Conservation (phyloP, 2,113 vertebrate genomes). For the Gobio gobio region DNA sequence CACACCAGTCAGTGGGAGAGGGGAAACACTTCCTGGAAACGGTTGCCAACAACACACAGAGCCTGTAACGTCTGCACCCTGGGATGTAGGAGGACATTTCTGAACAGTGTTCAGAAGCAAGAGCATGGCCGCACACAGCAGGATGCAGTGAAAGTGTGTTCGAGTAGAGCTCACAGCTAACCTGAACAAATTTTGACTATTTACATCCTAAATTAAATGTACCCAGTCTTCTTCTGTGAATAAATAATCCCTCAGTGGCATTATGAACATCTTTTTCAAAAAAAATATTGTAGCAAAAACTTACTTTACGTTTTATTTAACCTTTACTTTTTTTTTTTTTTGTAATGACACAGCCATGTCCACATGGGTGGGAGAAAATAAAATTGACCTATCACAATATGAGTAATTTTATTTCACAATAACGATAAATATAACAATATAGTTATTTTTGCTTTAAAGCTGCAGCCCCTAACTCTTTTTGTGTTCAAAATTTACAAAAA, state of each 20-base stretch:
- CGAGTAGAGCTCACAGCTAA: background rate
- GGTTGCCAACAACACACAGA: constrained; percentile 76
- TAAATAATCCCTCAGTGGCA: background rate
- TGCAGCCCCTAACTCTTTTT: no score
- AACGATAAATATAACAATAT: no score
- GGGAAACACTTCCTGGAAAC: constrained; percentile 83
- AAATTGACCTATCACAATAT: background rate
- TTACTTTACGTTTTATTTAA: background rate
- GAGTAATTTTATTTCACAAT: no score
- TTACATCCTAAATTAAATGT: background rate
- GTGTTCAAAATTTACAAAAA: no score
- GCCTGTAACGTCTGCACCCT: constrained; percentile 54
- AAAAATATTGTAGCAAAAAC: background rate
- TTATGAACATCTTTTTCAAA: no score
- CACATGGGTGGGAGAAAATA: no score
- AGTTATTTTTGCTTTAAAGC: no score
- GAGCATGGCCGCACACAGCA: constrained; percentile 1
- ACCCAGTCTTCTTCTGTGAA: background rate
- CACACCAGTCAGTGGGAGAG: constrained; percentile 60
- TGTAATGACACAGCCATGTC: background rate
- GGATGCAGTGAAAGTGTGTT: background rate
- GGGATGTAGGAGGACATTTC: constrained; percentile 37
- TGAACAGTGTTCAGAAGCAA: background rate
- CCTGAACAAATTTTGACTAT: background rate
- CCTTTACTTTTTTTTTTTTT: no score